Evolutionary conservation across 2,797 vertebrate genomes (phyloP), one percentile per base, ranked within the genome.

Genomic region (Hafferia zeledoni): DNA sequence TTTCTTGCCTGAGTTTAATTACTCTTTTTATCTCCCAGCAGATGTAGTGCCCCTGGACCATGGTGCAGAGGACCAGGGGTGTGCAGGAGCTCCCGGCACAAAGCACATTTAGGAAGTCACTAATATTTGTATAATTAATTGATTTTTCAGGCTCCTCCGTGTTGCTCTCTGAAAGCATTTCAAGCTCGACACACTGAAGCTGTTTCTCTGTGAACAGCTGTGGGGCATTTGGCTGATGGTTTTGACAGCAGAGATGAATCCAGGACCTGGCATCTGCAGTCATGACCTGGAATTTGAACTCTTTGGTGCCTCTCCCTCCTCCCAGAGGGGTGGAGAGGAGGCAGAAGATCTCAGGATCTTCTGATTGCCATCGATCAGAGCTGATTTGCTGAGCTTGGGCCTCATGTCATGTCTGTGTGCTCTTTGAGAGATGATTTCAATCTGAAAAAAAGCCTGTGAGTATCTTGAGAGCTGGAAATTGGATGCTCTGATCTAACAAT

Each of bases 371-470:
- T 88, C 0, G 5, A 69, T 90, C 77, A 0, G 2, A 61, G 82
- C 39, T 71, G 80, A 64, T 90, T 56, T 77, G 31, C 70, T 76
- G 92, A 68, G 31, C 22, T 3, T 8, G 55, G 65, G 67, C 47
- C 83, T 78, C 0, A 0, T 70, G 24, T 60, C 13, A 4, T 0
- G 0, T 56, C 56, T 71, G 33, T 0, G 1, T 75, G 75, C 50
- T 89, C 71, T 47, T 33, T 71, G 31, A 25, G 27, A 74, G 83
- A 17, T 52, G 3, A 86, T 86, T 96, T 77, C n/a, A 74, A 25
- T 63, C 64, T 67, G 63, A 9, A 76, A 78, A 87, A 89, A 43
- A 3, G 0, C 28, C 53, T 2, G 1, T 80, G 33, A 90, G 41
- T 80, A 37, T 65, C 59, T 31, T 33, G 41, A 53, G 80, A 64